Percentiles rank a stretch among this genome's conserved stretches.
Conservation (phyloP, 2,888 invertebrate genomes). For the Ectobius pallidus region DNA sequence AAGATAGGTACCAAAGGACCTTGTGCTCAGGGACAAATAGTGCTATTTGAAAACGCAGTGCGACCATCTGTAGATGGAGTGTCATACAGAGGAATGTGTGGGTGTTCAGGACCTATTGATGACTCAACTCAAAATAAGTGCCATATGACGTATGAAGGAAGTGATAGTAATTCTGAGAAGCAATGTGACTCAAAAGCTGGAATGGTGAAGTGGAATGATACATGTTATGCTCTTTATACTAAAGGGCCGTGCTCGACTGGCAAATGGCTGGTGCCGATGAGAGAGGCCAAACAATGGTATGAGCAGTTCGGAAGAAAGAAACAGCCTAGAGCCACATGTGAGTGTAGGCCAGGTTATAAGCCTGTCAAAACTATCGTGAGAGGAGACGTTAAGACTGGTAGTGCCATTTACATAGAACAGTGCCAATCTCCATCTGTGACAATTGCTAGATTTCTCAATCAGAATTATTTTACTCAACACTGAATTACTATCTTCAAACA, state of each 20-base stretch:
- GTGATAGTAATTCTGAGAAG: constrained; percentile 47
- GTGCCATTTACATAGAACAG: constrained; percentile 51
- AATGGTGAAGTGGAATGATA: constrained; percentile 67
- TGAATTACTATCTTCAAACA: too few species aligned
- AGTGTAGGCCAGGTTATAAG: constrained; percentile 72
- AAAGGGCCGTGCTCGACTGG: constrained; percentile 78
- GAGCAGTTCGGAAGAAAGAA: constrained; percentile 43
- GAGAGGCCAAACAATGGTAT: constrained; percentile 52
- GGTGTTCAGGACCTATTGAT: constrained; percentile 47
- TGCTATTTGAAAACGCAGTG: constrained; percentile 81
- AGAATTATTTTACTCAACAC: neutral
- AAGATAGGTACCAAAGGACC: constrained; percentile 79
- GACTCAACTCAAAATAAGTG: neutral
- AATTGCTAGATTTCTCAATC: constrained; percentile 67
- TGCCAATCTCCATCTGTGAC: constrained; percentile 69
- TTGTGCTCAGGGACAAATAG: constrained; percentile 72
- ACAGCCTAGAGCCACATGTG: constrained; percentile 63
- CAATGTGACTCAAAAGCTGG: constrained; percentile 66
- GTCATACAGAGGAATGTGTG: constrained; percentile 82
- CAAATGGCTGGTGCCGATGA: constrained; percentile 69
- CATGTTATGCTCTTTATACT: constrained; percentile 78
- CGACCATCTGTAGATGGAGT: constrained; percentile 80
- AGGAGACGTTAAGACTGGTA: neutral
- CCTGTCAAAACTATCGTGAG: neutral
- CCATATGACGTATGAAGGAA: constrained; percentile 44